Evolutionary conservation across 2,888 invertebrate species (phyloP).

Genomic region (Lepidochrysops patricia): DNA sequence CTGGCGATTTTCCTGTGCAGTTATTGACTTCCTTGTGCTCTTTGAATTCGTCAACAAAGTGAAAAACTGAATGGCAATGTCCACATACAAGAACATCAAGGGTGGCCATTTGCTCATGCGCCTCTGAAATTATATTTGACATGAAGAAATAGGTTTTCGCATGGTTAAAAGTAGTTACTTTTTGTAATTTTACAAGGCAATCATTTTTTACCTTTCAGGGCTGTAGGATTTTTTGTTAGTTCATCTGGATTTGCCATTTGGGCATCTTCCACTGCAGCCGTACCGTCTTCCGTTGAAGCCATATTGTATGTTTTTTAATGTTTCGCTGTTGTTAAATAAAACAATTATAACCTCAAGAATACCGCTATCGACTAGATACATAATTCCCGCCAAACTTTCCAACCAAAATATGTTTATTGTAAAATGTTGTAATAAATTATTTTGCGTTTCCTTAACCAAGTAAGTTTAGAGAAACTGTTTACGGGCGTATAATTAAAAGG

Average conservation of each 20-base stretch:
- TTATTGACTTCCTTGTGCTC: slow-evolving; percentile 78
- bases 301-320: slow-evolving; percentile 32
- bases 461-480: neutral
- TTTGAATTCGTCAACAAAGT: slow-evolving; percentile 85
- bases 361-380: slow-evolving; percentile 10
- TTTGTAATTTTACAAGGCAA: neutral
- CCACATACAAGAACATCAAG: slow-evolving; percentile 89
- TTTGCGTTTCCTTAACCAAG: neutral
- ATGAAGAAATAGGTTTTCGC: neutral
- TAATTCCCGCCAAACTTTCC: slow-evolving; percentile 41
- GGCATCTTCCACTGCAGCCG: slow-evolving; percentile 46
- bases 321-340: slow-evolving; percentile 10
- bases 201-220: slow-evolving; percentile 73
- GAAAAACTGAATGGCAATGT: slow-evolving; percentile 85
- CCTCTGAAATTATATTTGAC: slow-evolving; percentile 61
- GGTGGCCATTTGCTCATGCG: slow-evolving; percentile 83
- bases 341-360: slow-evolving; percentile 24
- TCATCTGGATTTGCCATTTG: slow-evolving; percentile 74
- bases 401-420: neutral
- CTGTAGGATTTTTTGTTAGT: slow-evolving; percentile 76
- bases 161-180: no score
- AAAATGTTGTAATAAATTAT: neutral
- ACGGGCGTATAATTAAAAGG: neutral
- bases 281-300: slow-evolving; percentile 59
- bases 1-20: slow-evolving; percentile 76